Evolutionary conservation across 1,140 invertebrate genomes (phyloP).

Genomic region (Spodoptera frugiperda): DNA sequence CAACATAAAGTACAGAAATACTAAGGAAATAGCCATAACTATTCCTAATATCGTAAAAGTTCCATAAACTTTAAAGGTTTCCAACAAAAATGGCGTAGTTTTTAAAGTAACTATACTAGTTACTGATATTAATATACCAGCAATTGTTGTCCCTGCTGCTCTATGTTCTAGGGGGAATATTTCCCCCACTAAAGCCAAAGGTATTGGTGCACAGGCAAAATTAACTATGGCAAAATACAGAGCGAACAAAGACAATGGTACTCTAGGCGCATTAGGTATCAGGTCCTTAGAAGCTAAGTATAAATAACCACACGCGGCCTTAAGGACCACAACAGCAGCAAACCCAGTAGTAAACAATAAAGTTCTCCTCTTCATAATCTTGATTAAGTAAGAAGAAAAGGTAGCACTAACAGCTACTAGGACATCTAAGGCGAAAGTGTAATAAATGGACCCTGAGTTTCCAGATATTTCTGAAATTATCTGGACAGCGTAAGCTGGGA

Average conservation of each 20-base stretch:
- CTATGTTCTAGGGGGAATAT: constrained; percentile 69
- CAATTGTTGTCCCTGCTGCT: constrained; percentile 60
- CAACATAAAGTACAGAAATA: constrained; percentile 63
- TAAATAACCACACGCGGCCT: constrained; percentile 58
- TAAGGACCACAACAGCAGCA: constrained; percentile 57
- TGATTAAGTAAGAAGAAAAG: constrained; percentile 69
- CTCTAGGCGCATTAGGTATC: constrained; percentile 59
- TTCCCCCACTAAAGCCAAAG: constrained; percentile 68
- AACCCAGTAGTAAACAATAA: constrained; percentile 66
- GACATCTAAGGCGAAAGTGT: constrained; percentile 69
- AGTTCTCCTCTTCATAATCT: constrained; percentile 65
- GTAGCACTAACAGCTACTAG: constrained; percentile 66
- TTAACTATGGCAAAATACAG: constrained; percentile 69
- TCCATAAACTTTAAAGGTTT: constrained; percentile 65
- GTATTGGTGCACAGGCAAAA: constrained; percentile 72
- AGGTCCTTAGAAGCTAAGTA: constrained; percentile 57
- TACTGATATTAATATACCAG: constrained; percentile 60
- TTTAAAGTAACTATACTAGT: constrained; percentile 61
- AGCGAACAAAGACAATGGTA: constrained; percentile 64
- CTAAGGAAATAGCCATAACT: constrained; percentile 54
- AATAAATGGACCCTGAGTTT: constrained; percentile 65
- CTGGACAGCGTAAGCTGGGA: constrained; percentile 72
- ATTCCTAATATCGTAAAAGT: constrained; percentile 67
- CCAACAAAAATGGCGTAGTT: constrained; percentile 67
- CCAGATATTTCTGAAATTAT: constrained; percentile 66